These are phyloP conservation scores for Burhinus bistriatus DNA, from an alignment of 2,113 vertebrate genomes.

Conservation along the genomic window DNA sequence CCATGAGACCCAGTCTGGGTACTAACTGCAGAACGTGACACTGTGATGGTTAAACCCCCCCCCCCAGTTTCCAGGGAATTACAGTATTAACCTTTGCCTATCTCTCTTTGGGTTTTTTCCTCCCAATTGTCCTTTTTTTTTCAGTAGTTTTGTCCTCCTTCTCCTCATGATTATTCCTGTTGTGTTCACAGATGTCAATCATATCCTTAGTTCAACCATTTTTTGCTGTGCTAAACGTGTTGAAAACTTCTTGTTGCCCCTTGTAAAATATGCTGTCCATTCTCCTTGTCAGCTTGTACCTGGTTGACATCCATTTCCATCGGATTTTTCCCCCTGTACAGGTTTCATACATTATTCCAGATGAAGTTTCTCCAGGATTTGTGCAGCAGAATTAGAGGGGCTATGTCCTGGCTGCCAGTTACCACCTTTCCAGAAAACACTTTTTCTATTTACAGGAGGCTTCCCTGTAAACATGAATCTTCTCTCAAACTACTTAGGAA, in stretches of 20 bases:
- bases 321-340: neutral
- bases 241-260: neutral
- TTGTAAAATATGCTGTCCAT: neutral
- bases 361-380: neutral
- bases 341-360: neutral
- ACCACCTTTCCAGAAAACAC: neutral
- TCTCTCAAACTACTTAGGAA: neutral
- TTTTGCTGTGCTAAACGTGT: neutral
- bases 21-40: rapidly evolving
- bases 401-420: neutral
- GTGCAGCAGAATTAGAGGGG: neutral
- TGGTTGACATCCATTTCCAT: neutral
- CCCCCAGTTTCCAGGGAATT: neutral
- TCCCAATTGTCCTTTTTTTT: neutral
- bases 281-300: neutral
- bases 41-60: neutral
- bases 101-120: no score
- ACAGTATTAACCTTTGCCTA: rapidly evolving
- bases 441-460: neutral
- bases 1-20: neutral
- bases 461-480: neutral
- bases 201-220: neutral
- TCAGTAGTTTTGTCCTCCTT: neutral
- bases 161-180: neutral
- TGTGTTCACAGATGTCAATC: neutral